These are phyloP conservation scores for Drosophila fulvimacula DNA, from an alignment of 2,888 invertebrate genomes.

Conservation along the genomic window DNA sequence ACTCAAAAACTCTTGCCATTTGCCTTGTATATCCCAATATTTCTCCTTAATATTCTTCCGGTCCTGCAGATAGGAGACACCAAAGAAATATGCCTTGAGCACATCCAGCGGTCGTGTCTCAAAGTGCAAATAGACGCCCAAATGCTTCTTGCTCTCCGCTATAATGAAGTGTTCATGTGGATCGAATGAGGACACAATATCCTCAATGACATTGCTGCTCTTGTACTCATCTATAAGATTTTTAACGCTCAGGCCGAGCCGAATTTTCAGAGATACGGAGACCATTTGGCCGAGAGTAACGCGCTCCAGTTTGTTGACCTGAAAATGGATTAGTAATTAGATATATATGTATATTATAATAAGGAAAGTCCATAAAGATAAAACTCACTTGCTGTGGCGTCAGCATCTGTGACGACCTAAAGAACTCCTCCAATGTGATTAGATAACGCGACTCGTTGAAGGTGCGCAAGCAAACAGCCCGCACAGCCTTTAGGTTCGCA, in stretches of 20 bases:
- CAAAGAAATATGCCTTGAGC: conserved; percentile 85
- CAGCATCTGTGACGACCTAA: conserved; percentile 87
- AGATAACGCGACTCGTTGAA: conserved; percentile 93
- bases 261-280: conserved; percentile 83
- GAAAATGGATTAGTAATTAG: neutral
- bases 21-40: conserved; percentile 85
- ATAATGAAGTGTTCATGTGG: conserved; percentile 84
- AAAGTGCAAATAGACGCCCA: conserved; percentile 85
- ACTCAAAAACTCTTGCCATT: conserved; percentile 85
- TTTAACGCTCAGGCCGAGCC: conserved; percentile 83
- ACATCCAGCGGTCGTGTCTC: conserved; percentile 84
- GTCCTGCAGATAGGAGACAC: conserved; percentile 84
- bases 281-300: conserved; percentile 87
- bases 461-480: conserved; percentile 90
- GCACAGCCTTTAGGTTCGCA: conserved; percentile 95
- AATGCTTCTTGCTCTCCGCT: conserved; percentile 83
- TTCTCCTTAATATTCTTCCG: conserved; percentile 85
- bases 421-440: conserved; percentile 89
- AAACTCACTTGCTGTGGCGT: conserved; percentile 86
- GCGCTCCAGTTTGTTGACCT: conserved; percentile 89
- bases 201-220: conserved; percentile 83
- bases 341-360: neutral
- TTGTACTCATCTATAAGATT: conserved; percentile 84
- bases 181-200: conserved; percentile 85
- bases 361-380: no score